These are phyloP conservation scores for Esox niger DNA, from an alignment of 2,113 vertebrate genomes.

Conservation along the genomic window DNA sequence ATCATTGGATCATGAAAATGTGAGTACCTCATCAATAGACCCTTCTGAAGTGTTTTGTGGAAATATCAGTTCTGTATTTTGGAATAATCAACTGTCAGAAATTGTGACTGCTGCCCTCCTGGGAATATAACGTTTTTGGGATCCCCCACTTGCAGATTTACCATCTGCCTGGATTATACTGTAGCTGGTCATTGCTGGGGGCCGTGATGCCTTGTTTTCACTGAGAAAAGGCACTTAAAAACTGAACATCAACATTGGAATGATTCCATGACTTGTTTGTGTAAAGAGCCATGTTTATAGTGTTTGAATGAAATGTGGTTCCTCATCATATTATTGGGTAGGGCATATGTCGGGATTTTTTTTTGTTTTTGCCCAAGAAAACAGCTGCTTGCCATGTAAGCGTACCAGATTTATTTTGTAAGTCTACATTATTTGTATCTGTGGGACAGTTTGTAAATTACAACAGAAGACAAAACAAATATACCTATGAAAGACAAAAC, in stretches of 20 bases:
- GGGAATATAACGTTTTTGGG: slow-evolving; percentile 45
- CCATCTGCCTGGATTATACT: slow-evolving; percentile 59
- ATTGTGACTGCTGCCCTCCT: slow-evolving; percentile 43
- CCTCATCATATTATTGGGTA: slow-evolving; percentile 67
- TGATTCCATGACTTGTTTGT: slow-evolving; percentile 68
- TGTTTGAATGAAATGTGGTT: slow-evolving; percentile 74
- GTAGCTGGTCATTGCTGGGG: slow-evolving; percentile 82
- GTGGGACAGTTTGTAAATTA: slow-evolving; percentile 99
- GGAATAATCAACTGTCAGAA: slow-evolving; percentile 53
- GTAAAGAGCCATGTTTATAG: slow-evolving; percentile 78
- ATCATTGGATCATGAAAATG: slow-evolving; percentile 70
- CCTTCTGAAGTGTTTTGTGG: slow-evolving; percentile 37
- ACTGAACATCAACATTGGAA: slow-evolving; percentile 43
- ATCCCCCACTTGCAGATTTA: slow-evolving; percentile 19
- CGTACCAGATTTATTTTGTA: slow-evolving; percentile 99
- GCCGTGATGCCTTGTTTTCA: background rate
- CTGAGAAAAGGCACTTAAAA: slow-evolving; percentile 43
- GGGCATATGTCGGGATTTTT: slow-evolving; percentile 66
- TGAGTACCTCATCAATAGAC: slow-evolving; percentile 56
- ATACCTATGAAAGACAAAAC: slow-evolving; percentile 21
- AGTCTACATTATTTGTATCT: slow-evolving; percentile 96
- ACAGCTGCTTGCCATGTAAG: slow-evolving; percentile 99
- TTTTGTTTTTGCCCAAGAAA: slow-evolving; percentile 74
- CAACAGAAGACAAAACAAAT: slow-evolving; percentile 58
- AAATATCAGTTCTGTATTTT: slow-evolving; percentile 47